Evolutionary conservation across 2,113 vertebrate species (phyloP), one percentile per base, ranked within the genome.

Genomic region (Rafetus swinhoei): DNA sequence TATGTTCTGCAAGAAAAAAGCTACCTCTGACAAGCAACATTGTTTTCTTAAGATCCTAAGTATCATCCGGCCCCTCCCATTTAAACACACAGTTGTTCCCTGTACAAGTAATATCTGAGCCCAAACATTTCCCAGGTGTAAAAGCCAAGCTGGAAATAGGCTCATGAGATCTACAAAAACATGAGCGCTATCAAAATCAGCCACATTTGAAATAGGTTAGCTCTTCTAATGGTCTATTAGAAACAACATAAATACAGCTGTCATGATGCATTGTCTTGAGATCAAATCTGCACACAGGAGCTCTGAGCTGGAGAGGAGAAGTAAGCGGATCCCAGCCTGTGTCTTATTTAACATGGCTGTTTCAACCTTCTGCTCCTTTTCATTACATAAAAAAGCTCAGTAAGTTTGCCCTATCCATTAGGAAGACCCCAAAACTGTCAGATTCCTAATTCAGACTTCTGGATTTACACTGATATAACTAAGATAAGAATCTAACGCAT

Each of bases 381-480:
- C 21, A 5, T 76, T 39, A 45, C 35, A 13, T 11, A 76, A 45
- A 39, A 32, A n/a, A 76, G 21, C 35, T 24, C 35, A 45, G 72
- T 19, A 74, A 74, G 35, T 74, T 24, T 74, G 19, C n/a, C 72
- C 72, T 39, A 18, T 4, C 7, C 32, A n/a, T 3, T 18, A 69
- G 7, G 90, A 94, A 74, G 88, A 74, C 15, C 9, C 3, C 5
- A 35, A 54, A 45, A 45, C 5, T 11, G 62, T 32, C 29, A 69
- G 15, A 0, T 86, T 94, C 29, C 29, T 94, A 5, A 85, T 89
- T 69, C 22, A 45, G 35, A 76, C 35, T 83, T 93, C 25, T 81
- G 74, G 39, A 93, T 97, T 90, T 94, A 86, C 91, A 90, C 79
- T 79, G 59, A 50, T 69, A 88, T 92, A 95, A 97, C 96, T 88